Evolutionary conservation across 2,797 vertebrate species (phyloP), one percentile per base, ranked within the genome.

Genomic region (Apogon talboti): DNA sequence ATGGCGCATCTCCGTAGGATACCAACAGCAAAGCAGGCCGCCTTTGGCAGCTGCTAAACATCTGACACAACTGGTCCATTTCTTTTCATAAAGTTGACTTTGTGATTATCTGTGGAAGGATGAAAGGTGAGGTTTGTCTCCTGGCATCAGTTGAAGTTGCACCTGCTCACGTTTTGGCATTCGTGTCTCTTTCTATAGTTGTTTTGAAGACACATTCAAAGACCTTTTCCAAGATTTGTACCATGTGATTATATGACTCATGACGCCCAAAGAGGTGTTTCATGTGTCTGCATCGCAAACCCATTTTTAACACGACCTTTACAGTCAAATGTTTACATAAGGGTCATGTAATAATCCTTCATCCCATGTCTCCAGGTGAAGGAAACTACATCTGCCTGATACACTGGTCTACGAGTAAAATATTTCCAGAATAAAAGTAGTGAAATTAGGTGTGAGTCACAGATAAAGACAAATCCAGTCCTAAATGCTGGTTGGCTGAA

Each of bases 1-100:
- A 54, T 64, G 67, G 16, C 40, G 45, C 41, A 46, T 66, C 11
- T 2, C 35, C 58, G 41, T 43, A 53, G 67, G 52, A 69, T 7
- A 45, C 45, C 60, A 57, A 19, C 51, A 43, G 59, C 28, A 52
- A 47, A 58, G 54, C 38, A 16, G 19, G 42, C 38, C 47, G 14
- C 5, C 18, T 51, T 28, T 40, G 43, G 11, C 50, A 53, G 11
- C 46, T 59, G 9, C 58, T 42, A 15, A 47, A 67, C 44, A 47
- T 57, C 41, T 77, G 63, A 59, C 49, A 55, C 8, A 47, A 16
- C 12, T 18, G 2, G 10, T 3, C 7, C 1, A 1, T 16, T 21
- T 51, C 63, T 38, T 42, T 7, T 11, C 16, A 30, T 38, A 14
- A 19, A 41, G 43, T 10, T 46, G 16, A 7, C 24, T 42, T 50